Base-by-base conservation (phyloP, 2,888 invertebrate species). In the Ophion ventricosus region DNA sequence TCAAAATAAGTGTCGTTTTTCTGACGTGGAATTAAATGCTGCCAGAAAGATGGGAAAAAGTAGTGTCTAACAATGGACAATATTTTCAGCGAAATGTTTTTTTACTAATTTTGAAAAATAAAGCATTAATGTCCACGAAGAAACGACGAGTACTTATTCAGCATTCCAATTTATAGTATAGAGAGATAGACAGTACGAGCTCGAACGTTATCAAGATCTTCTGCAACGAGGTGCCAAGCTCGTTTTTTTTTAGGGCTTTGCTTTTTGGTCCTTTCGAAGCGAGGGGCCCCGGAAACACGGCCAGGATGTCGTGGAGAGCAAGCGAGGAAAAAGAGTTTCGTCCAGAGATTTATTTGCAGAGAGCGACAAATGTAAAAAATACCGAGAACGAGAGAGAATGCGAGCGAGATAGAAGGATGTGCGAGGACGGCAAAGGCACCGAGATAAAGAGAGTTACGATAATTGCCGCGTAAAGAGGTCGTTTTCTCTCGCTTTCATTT, bases 391-490 rank as follows among this genome's bases (percentile, higher is more conserved):
- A n/a, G 11, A 64, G 77, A 69, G 57, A 49, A 63, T 59, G 23
- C 76, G 72, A 83, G 79, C 63, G 73, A 70, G 43, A 43, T 43
- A 43, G 79, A 70, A 64, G 70, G n/a, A 49, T 77, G 83, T 40
- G 29, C 67, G 43, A 43, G 29, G 56, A 63, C 29, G 67, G 49
- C 1, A 29, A 69, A 59, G n/a, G 82, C n/a, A 26, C n/a, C 59
- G 56, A 90, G 90, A 91, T 90, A 91, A 90, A 90, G 90, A 90
- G 90, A 91, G 90, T 90, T 90, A 90, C 90, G 90, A 87, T 91
- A 90, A 91, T 90, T 90, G 90, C 88, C 84, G 75, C 76, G 87
- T 87, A 88, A 87, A 88, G 85, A 87, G 78, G 74, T 78, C 70
- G 82, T 74, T 85, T 80, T 82, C 76, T 70, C 72, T 75, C 75